phyloP scores from a whole-genome alignment of 2,888 invertebrate genomes.

The Leptinotarsa haldemani region DNA sequence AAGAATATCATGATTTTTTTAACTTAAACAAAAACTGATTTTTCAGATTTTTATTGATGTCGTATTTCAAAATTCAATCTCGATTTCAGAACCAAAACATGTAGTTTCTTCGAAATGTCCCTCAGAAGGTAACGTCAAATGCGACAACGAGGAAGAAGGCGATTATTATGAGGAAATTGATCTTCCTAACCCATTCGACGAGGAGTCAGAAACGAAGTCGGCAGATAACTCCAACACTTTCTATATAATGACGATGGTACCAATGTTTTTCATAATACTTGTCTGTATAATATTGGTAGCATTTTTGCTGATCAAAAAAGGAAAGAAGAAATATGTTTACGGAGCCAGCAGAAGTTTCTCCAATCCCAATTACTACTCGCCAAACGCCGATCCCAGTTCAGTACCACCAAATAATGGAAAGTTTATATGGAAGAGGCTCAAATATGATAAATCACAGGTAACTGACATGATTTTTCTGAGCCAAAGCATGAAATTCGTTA shows the following conservation, averaged over 20 bases:
- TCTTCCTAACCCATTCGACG: conserved; percentile 53
- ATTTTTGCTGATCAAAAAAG: conserved; percentile 63
- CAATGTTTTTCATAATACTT: conserved; percentile 64
- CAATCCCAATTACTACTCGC: conserved; percentile 84
- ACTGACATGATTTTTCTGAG: conserved; percentile 30
- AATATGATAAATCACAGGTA: conserved; percentile 84
- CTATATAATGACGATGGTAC: conserved; percentile 64
- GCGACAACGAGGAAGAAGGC: conserved; percentile 59
- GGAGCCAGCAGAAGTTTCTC: conserved; percentile 80
- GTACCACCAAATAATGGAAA: conserved; percentile 62
- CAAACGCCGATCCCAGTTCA: conserved; percentile 58
- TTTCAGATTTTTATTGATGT: conserved; percentile 29
- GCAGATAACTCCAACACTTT: conserved; percentile 60
- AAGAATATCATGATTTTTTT: too few species aligned
- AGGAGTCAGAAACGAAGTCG: conserved; percentile 59
- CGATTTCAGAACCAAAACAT: conserved; percentile 47
- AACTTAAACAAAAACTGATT: too few species aligned
- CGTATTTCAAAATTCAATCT: conserved; percentile 15
- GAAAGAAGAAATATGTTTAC: conserved; percentile 69
- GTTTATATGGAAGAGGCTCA: conserved; percentile 79
- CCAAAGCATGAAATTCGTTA: too few species aligned
- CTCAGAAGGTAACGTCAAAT: conserved; percentile 53
- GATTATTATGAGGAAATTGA: conserved; percentile 59
- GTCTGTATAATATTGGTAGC: conserved; percentile 62
- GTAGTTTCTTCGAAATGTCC: conserved; percentile 59